Percentiles rank a stretch among this genome's conserved stretches.
Conservation (phyloP, 2,888 invertebrate genomes). For the Eurytoma adleriae region DNA sequence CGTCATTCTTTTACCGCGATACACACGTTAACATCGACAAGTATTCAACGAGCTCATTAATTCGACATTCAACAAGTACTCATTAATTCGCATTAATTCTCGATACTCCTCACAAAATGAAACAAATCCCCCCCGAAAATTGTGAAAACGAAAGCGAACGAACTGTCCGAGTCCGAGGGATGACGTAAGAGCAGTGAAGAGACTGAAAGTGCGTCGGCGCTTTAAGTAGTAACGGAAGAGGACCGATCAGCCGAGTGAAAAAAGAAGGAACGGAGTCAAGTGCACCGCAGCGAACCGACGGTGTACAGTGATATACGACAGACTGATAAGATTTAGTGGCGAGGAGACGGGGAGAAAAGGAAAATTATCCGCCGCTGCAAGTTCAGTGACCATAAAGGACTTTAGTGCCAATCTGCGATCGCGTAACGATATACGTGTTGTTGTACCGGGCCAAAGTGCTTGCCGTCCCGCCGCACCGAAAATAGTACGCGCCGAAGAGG, state of each 20-base stretch:
- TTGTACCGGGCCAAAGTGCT: slow-evolving; percentile 53
- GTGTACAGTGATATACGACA: background rate
- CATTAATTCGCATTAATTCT: background rate
- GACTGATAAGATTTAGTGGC: background rate
- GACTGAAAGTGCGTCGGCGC: slow-evolving; percentile 5
- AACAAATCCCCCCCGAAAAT: background rate
- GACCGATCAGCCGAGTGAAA: background rate
- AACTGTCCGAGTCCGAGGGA: background rate
- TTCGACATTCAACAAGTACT: too few relatives aligned
- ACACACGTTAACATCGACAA: too few relatives aligned
- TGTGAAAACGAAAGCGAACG: background rate
- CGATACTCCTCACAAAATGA: background rate
- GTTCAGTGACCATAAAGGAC: slow-evolving; percentile 74
- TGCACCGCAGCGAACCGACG: background rate
- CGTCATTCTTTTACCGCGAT: too few relatives aligned
- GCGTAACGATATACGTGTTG: slow-evolving; percentile 58
- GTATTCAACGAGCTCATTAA: too few relatives aligned
- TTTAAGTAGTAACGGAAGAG: slow-evolving; percentile 18
- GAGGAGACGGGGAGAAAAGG: background rate
- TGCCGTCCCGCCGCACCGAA: slow-evolving; percentile 66
- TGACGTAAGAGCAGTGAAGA: slow-evolving; percentile 52
- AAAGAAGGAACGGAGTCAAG: background rate
- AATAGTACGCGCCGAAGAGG: slow-evolving; percentile 64
- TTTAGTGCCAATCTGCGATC: slow-evolving; percentile 70
- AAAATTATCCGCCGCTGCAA: slow-evolving; percentile 53